Evolutionary conservation across 2,797 vertebrate genomes (phyloP).

Genomic region (Taenioides sp.): DNA sequence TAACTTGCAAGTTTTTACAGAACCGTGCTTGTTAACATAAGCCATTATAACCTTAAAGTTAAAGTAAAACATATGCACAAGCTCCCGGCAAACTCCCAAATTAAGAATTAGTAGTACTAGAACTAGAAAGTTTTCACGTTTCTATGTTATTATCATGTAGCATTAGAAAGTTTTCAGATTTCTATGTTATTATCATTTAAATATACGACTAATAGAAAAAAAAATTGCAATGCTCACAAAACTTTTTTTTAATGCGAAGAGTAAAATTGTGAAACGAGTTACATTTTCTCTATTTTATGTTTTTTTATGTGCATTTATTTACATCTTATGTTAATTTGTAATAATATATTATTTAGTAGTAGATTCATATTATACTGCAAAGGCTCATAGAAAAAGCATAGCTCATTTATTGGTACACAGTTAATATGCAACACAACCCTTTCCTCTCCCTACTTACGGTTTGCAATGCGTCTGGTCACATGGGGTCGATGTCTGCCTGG

Average conservation of each 20-base stretch:
- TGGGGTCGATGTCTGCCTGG: slow-evolving; percentile 25
- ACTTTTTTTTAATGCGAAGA: too few species aligned
- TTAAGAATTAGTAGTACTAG: background rate
- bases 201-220: too few species aligned
- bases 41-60: background rate
- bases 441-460: background rate
- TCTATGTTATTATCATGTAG: too few species aligned
- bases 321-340: too few species aligned
- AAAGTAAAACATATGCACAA: background rate
- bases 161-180: too few species aligned
- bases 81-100: background rate
- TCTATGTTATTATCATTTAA: too few species aligned
- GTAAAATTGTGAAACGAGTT: too few species aligned
- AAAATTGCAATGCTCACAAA: too few species aligned
- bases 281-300: too few species aligned
- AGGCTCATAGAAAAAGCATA: background rate
- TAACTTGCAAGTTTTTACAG: background rate
- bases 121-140: background rate
- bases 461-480: background rate
- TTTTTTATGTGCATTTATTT: too few species aligned
- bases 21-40: background rate
- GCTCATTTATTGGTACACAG: background rate
- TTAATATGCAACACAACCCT: background rate
- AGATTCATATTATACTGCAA: too few species aligned
- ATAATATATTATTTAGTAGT: too few species aligned